Evolutionary conservation across 2,797 vertebrate genomes (phyloP).

Genomic region (Macrochelys suwanniensis): DNA sequence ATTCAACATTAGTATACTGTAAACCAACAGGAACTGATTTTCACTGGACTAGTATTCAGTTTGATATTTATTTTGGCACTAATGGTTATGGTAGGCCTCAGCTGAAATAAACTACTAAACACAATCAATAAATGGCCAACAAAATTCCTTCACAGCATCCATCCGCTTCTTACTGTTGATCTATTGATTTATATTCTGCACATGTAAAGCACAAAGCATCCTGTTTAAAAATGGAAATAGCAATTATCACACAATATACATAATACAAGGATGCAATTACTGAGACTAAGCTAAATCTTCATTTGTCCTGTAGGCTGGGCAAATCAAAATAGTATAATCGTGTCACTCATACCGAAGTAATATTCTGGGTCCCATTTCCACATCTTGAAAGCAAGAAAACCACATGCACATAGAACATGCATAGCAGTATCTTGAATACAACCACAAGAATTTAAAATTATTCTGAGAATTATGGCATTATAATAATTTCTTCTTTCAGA

Average conservation of each 20-base stretch:
- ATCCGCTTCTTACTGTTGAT: slow-evolving; percentile 60
- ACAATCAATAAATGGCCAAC: slow-evolving; percentile 66
- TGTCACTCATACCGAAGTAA: slow-evolving; percentile 12
- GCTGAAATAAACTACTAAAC: slow-evolving; percentile 61
- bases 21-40: slow-evolving; percentile 29
- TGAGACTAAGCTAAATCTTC: slow-evolving; percentile 49
- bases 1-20: background rate
- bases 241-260: slow-evolving; percentile 49
- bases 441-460: slow-evolving; percentile 46
- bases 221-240: slow-evolving; percentile 16
- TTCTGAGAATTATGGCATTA: slow-evolving; percentile 33
- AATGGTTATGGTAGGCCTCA: slow-evolving; percentile 25
- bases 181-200: slow-evolving; percentile 62
- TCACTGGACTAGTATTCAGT: slow-evolving; percentile 45
- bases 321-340: slow-evolving; percentile 21
- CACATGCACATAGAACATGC: background rate
- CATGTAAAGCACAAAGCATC: background rate
- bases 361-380: slow-evolving; percentile 3
- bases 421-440: slow-evolving; percentile 29
- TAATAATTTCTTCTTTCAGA: slow-evolving; percentile 68
- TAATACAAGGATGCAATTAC: slow-evolving; percentile 17
- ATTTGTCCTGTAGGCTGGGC: slow-evolving; percentile 18
- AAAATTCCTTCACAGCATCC: slow-evolving; percentile 39
- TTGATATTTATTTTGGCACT: slow-evolving; percentile 59
- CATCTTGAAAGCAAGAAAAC: slow-evolving; percentile 45